Base-by-base conservation (phyloP, 2,797 vertebrate species). In the Odontamblyopus rebecca region DNA sequence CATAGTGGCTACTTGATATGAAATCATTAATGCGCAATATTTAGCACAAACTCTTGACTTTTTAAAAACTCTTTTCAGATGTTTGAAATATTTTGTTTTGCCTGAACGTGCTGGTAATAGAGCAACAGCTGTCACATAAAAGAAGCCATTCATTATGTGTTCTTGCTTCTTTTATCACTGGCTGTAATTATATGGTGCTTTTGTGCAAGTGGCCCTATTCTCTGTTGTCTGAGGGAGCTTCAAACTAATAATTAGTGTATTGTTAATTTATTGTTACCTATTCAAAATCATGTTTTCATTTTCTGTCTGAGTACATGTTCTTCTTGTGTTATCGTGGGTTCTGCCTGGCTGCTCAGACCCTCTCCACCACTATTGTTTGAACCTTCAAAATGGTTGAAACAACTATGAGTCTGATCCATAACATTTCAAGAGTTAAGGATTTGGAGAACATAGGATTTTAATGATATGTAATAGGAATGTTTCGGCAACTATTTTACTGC, bases 161-260 rank as follows among this genome's bases (percentile, higher is more conserved):
- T 86, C 80, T 89, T 82, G 79, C 84, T 84, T 87, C 87, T 84
- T 82, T 92, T 86, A 90, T 93, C 89, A 91, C 89, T 91, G 85
- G 80, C 80, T 81, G 78, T 89, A 90, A 93, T 92, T 89, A 90
- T 67, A 85, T 70, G 64, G 70, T 79, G 73, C 83, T 75, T 73
- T 1, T 70, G 75, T 77, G 76, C 64, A 85, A 88, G 88, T 85
- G 71, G 75, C 79, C 77, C 71, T 69, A 82, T 57, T 73, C 65
- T 73, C 71, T 44, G 54, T 61, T 0, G 5, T 60, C 68, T 63
- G 19, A 51, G 77, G 62, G 44, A 72, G 71, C 27, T 70, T 57
- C 54, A n/a, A 57, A 53, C 68, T 53, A 67, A 48, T 68, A 69
- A 78, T 69, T 56, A 35, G 54, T 63, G 54, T 18, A 50, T 27